These are phyloP conservation scores for Cyprinodon diabolis DNA, from an alignment of 2,797 vertebrate species.

Conservation along the genomic window DNA sequence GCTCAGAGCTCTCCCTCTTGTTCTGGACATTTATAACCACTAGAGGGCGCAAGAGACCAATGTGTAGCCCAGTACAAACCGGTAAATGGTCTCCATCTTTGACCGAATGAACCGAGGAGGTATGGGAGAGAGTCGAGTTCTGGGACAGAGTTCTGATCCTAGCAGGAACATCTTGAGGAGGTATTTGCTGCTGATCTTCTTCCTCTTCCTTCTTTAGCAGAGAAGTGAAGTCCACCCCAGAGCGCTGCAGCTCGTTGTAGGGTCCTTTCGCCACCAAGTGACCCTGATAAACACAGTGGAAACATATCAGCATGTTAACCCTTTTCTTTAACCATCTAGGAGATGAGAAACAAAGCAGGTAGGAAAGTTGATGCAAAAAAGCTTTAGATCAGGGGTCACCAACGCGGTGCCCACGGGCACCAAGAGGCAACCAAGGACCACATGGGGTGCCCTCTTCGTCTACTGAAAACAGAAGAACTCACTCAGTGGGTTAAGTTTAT, in stretches of 20 bases:
- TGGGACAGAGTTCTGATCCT: conserved; percentile 87
- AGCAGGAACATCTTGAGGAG: conserved; percentile 44
- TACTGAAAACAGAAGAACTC: no score
- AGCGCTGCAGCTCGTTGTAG: conserved; percentile 87
- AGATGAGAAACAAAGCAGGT: no score
- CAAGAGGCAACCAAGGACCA: no score
- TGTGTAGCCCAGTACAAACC: conserved; percentile 73
- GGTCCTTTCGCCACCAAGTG: conserved; percentile 90
- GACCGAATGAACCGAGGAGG: conserved; percentile 84
- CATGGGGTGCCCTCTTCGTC: no score
- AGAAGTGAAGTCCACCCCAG: conserved; percentile 92
- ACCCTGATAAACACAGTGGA: conserved; percentile 78
- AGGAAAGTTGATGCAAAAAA: no score
- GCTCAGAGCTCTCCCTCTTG: neutral
- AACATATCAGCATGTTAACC: neutral
- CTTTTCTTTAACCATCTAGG: neutral
- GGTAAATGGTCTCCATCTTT: conserved; percentile 84
- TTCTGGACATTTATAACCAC: neutral
- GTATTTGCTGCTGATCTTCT: conserved; percentile 72
- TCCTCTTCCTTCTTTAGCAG: conserved; percentile 90
- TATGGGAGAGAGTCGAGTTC: conserved; percentile 86
- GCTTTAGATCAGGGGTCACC: no score
- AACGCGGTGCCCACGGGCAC: no score
- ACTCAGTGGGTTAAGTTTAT: no score
- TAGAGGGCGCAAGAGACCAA: neutral